A percentile compares a stretch with the other conserved stretches of the same genome.
phyloP scores from a whole-genome alignment of 2,113 vertebrate genomes.

The Rhinoptilus africanus region DNA sequence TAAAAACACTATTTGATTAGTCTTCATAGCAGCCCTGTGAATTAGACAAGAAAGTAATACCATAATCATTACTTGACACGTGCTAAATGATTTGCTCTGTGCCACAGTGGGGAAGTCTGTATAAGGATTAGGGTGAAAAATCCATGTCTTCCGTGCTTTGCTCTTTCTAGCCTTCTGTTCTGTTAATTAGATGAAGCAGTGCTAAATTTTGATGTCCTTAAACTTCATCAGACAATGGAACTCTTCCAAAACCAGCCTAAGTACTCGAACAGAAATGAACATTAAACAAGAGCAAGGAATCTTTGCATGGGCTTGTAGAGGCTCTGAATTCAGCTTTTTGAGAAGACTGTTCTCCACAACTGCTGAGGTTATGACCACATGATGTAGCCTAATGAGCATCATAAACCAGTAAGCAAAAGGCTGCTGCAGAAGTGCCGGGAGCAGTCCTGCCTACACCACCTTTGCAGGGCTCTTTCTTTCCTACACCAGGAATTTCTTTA shows the following conservation, averaged over 20 bases:
- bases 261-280: not conserved
- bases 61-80: not conserved
- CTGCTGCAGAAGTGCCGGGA: not conserved
- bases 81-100: not conserved
- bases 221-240: not conserved
- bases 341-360: not conserved
- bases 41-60: not conserved
- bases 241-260: not conserved
- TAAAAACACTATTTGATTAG: not conserved
- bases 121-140: fast-evolving
- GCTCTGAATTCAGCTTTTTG: not conserved
- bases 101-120: not conserved
- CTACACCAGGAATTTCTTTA: not conserved
- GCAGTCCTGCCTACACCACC: not conserved
- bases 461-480: not conserved
- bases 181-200: not conserved
- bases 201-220: not conserved
- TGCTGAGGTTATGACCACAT: not conserved
- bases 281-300: not conserved
- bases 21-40: not conserved
- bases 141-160: not conserved
- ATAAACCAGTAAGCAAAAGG: not conserved
- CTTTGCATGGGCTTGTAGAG: not conserved
- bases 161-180: not conserved
- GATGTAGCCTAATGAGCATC: not conserved